Evolutionary conservation across 2,113 vertebrate species (phyloP).

Genomic region (Gambusia holbrooki): DNA sequence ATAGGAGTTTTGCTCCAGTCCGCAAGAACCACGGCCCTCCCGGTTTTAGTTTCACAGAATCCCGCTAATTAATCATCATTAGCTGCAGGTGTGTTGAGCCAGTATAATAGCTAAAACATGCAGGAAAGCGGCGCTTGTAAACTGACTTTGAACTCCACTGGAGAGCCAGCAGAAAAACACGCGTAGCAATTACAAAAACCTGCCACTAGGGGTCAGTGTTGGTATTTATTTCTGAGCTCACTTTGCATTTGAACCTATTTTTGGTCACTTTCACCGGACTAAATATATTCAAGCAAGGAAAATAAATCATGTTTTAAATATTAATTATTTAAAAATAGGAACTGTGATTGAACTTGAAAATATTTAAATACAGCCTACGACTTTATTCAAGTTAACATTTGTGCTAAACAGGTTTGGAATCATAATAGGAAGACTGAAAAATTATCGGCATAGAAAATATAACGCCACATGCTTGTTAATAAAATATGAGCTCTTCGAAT

Average conservation of each 20-base stretch:
- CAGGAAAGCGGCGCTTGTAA: no score
- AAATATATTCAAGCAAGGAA: not conserved
- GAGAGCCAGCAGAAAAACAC: not conserved
- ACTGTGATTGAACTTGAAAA: not conserved
- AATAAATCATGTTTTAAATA: not conserved
- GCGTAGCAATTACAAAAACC: fast-evolving
- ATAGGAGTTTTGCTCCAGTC: not conserved
- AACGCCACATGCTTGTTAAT: not conserved
- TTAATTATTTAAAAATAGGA: not conserved
- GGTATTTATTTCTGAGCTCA: not conserved
- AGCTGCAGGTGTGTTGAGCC: no score
- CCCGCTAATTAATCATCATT: no score
- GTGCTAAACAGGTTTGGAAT: not conserved
- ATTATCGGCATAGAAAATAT: not conserved
- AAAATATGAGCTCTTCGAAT: not conserved
- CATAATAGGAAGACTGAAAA: not conserved
- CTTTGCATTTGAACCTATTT: constrained; percentile 14
- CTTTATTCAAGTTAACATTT: not conserved
- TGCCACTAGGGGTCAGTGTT: constrained; percentile 42
- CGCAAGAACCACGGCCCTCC: no score
- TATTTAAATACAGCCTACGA: not conserved
- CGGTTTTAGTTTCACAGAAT: no score
- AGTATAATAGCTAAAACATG: no score
- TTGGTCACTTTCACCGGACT: not conserved
- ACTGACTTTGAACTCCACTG: no score